These are phyloP conservation scores for Drosophila barbarae DNA, from an alignment of 2,888 invertebrate genomes.

Conservation along the genomic window DNA sequence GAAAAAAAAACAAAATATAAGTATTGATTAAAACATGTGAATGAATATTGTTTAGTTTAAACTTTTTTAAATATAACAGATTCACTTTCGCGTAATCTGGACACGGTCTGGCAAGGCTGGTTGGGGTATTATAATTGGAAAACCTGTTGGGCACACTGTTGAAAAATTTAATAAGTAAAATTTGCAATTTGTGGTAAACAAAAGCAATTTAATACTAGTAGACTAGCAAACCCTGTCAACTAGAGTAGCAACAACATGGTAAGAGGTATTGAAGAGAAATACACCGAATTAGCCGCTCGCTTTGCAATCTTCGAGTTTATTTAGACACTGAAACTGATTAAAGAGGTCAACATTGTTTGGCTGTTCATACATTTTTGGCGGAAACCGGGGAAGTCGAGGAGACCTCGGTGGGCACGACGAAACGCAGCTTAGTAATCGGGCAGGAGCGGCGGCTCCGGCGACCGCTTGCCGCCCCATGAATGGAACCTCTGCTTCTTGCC, in stretches of 20 bases:
- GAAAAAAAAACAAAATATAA: neutral
- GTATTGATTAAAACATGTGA: neutral
- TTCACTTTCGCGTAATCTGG: too few relatives aligned
- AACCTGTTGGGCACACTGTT: neutral
- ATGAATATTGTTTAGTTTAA: too few relatives aligned
- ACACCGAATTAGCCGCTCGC: neutral
- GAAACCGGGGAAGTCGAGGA: slow-evolving; percentile 1
- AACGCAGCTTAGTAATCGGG: slow-evolving; percentile 33
- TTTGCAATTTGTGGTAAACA: slow-evolving; percentile 2
- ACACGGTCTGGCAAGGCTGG: too few relatives aligned
- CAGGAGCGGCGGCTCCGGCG: slow-evolving; percentile 43
- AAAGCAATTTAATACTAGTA: neutral
- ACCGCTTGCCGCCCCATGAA: slow-evolving; percentile 79
- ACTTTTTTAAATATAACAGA: too few relatives aligned
- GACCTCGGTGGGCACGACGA: neutral
- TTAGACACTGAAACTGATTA: slow-evolving; percentile 55
- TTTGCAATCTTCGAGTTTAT: slow-evolving; percentile 47
- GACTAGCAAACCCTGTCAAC: slow-evolving; percentile 8
- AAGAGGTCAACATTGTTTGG: slow-evolving; percentile 44
- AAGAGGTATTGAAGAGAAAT: neutral
- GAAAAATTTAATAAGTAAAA: neutral
- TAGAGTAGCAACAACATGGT: slow-evolving; percentile 16
- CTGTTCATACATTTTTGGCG: slow-evolving; percentile 63
- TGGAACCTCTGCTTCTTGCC: slow-evolving; percentile 80
- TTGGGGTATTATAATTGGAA: neutral